Conservation (phyloP, 2,797 vertebrate species). For the Ataeniobius toweri region DNA sequence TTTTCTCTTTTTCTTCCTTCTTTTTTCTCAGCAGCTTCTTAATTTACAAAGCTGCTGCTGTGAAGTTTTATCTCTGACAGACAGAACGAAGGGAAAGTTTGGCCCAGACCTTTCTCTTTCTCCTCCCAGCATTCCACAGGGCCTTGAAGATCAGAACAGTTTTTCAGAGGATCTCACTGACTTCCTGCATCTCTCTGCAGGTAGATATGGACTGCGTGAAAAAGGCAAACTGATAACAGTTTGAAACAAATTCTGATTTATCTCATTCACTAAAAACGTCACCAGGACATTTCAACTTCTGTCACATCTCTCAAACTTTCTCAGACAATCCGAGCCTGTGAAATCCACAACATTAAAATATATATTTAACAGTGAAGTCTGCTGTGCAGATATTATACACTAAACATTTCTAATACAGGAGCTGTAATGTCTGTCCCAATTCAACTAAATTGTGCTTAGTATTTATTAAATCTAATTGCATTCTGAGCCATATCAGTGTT, state of each 20-base stretch:
- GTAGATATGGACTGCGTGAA: constrained; percentile 28
- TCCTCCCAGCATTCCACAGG: constrained; percentile 16
- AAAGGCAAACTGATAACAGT: constrained; percentile 63
- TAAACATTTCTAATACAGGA: constrained; percentile 1
- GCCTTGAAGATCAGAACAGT: constrained; percentile 55
- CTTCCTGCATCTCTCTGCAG: constrained; percentile 39
- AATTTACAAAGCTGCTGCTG: constrained; percentile 51
- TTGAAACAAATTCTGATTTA: constrained; percentile 40
- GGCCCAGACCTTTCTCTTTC: constrained; percentile 29
- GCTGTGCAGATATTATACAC: background rate
- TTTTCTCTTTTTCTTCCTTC: constrained; percentile 12
- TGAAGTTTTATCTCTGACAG: constrained; percentile 67
- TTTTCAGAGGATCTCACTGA: constrained; percentile 23
- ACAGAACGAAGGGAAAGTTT: constrained; percentile 50
- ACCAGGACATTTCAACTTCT: constrained; percentile 35
- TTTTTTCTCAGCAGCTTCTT: constrained; percentile 20
- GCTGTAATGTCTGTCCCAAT: constrained; percentile 11
- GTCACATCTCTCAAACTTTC: constrained; percentile 27
- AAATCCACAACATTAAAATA: constrained; percentile 19
- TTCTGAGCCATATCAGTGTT: constrained; percentile 13
- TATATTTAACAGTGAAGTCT: background rate
- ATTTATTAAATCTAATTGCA: constrained; percentile 33
- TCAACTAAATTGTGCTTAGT: constrained; percentile 26
- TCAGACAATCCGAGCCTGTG: constrained; percentile 26
- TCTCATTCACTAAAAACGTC: constrained; percentile 30